phyloP scores from a whole-genome alignment of 2,797 vertebrate genomes.

The Schizothorax lantsangensis region DNA sequence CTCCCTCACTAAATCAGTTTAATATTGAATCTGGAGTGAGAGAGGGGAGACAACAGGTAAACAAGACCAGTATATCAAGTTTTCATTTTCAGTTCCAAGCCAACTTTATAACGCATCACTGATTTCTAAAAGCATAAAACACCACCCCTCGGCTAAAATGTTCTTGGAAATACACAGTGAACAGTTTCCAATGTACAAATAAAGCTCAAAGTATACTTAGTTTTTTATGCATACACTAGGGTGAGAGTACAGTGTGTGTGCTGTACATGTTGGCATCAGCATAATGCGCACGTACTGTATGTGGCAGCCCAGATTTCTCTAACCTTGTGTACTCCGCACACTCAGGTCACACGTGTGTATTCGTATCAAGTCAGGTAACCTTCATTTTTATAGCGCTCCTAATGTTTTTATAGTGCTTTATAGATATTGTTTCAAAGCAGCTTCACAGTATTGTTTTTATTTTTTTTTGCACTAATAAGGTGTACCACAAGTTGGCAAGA shows the following conservation, averaged over 20 bases:
- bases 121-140: constrained; percentile 20
- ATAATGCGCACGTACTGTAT: background rate
- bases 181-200: background rate
- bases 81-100: constrained; percentile 63
- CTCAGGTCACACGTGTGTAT: background rate
- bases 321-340: background rate
- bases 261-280: background rate
- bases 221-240: background rate
- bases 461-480: too few relatives aligned
- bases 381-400: background rate
- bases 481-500: too few relatives aligned
- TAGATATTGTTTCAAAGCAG: background rate
- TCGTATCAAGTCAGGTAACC: background rate
- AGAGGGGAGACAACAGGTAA: constrained; percentile 47
- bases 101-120: background rate
- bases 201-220: background rate
- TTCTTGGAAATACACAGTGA: background rate
- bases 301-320: background rate
- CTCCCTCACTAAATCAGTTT: constrained; percentile 22
- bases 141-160: background rate
- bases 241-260: background rate
- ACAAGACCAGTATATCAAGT: constrained; percentile 65
- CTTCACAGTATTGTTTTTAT: background rate
- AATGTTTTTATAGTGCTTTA: background rate
- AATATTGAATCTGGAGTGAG: constrained; percentile 26